phyloP scores from a whole-genome alignment of 2,113 vertebrate genomes.

The Hystrix brachyura region DNA sequence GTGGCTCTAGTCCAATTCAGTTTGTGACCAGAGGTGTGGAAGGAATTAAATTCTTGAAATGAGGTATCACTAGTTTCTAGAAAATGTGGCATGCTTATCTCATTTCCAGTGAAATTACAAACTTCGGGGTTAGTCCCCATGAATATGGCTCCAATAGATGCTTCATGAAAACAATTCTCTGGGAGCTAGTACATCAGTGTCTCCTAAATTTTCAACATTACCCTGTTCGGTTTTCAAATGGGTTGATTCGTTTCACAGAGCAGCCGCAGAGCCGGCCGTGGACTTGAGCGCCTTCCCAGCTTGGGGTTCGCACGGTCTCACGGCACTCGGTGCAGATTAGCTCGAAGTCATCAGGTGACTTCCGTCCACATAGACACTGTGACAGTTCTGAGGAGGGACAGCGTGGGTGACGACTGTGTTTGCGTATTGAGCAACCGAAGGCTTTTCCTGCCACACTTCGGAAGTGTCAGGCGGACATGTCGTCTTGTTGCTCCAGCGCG shows the following conservation, averaged over 20 bases:
- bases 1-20: neutral
- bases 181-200: neutral
- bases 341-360: neutral
- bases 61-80: neutral
- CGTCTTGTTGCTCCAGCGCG: neutral
- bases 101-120: neutral
- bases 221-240: neutral
- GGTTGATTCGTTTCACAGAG: neutral
- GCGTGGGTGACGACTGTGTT: neutral
- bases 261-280: neutral
- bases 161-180: neutral
- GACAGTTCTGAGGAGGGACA: neutral
- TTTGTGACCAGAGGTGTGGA: neutral
- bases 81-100: neutral
- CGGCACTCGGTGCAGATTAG: neutral
- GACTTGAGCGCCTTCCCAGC: neutral
- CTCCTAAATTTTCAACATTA: neutral
- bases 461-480: neutral
- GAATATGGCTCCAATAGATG: neutral
- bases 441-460: neutral
- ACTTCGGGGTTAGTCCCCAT: neutral
- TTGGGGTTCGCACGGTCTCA: neutral
- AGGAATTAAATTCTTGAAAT: neutral
- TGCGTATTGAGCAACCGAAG: neutral
- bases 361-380: fast-evolving